Evolutionary conservation across 1,140 invertebrate species (phyloP), one percentile per base, ranked within the genome.

Genomic region (Macrocentrus cingulum): DNA sequence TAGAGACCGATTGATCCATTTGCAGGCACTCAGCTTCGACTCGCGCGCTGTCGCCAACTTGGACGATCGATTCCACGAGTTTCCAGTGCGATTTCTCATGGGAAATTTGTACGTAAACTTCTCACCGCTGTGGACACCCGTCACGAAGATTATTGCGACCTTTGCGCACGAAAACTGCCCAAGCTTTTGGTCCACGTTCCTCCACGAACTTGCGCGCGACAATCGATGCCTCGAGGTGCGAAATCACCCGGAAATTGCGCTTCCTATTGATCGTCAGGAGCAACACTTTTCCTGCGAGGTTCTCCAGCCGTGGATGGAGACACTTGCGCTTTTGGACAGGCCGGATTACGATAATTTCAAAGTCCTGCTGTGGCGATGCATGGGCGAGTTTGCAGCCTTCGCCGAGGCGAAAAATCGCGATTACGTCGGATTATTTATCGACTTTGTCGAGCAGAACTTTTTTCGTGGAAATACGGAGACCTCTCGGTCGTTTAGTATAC

Each of bases 51-150:
- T 84, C 2, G 78, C 77, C 44, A 72, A 83, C 36, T 81, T 85
- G 0, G 71, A 84, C 34, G 83, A 83, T 18, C 82, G 82, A 60
- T 79, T 82, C 63, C 82, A 84, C 67, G 68, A 85, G 67, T 75
- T 84, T 44, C 84, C 88, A 0, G 67, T 97, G 1, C 82, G 87
- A 49, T 94, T 91, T 70, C 81, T 95, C 54, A 81, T 96, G 5
- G 92, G 94, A 5, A 83, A 87, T 58, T 75, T 97, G 2, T 94
- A 90, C 72, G 79, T 91, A 2, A 97, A 97, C 71, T 96, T 97
- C 63, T 89, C 90, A 65, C 77, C 94, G 16, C 67, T 98, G 0
- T 97, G 94, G 94, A 87, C 90, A 42, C 91, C 92, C n/a, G 79
- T 90, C 0, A 77, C 82, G 5, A 84, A 88, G 66, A 81, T 93